A percentile compares a stretch with the other conserved stretches of the same genome.
These are phyloP conservation scores for Dryas iulia DNA, from an alignment of 1,140 invertebrate species.

Conservation along the genomic window DNA sequence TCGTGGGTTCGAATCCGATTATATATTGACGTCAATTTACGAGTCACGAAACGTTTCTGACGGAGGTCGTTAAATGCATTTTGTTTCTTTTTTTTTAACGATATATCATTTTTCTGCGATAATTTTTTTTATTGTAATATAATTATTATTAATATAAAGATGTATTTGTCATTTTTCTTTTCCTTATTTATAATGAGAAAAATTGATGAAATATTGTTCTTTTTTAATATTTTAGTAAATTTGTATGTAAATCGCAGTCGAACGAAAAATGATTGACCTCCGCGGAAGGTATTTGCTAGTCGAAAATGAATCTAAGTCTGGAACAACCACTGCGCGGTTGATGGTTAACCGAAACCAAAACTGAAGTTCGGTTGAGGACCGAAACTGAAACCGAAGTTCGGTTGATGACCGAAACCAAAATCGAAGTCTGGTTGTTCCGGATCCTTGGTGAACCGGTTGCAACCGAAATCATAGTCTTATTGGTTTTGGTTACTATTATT, in stretches of 20 bases:
- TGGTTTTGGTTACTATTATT: no score
- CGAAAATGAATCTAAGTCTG: slow-evolving; percentile 66
- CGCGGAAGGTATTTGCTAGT: slow-evolving; percentile 48
- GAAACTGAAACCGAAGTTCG: background rate
- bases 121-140: no score
- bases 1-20: background rate
- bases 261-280: slow-evolving; percentile 1
- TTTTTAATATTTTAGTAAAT: background rate
- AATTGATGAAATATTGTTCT: no score
- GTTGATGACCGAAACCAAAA: background rate
- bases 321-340: slow-evolving; percentile 29
- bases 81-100: no score
- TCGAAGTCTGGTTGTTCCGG: background rate
- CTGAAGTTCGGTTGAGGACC: background rate
- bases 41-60: slow-evolving; percentile 24
- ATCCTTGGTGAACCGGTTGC: background rate
- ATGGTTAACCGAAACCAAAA: background rate
- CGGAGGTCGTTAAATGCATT: slow-evolving; percentile 6
- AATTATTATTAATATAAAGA: no score
- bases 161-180: no score
- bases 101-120: background rate
- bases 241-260: background rate
- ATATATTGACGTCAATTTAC: background rate
- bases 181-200: no score
- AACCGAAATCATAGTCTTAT: background rate